Evolutionary conservation across 2,113 vertebrate species (phyloP).

Genomic region (Herpetotheres cachinnans): DNA sequence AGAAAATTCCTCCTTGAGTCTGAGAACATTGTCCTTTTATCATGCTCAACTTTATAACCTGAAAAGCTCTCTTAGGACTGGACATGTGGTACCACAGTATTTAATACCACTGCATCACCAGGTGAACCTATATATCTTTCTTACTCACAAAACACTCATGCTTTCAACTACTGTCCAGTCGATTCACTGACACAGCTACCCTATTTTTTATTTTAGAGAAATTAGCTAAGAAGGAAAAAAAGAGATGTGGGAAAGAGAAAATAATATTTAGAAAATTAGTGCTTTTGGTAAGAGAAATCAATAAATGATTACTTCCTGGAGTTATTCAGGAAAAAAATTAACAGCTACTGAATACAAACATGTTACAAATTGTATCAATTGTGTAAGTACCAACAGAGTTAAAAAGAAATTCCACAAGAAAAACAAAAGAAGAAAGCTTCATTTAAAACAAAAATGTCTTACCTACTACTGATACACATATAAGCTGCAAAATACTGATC

Average conservation of each 20-base stretch:
- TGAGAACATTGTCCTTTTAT: background rate
- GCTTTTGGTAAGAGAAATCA: background rate
- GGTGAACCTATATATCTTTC: background rate
- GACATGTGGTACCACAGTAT: background rate
- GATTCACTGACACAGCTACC: background rate
- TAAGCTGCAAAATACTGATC: background rate
- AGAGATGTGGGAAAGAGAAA: background rate
- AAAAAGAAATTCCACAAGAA: background rate
- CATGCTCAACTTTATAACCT: background rate
- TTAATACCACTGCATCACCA: background rate
- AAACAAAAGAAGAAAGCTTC: background rate
- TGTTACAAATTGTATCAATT: background rate
- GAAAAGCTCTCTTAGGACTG: background rate
- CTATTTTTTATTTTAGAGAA: background rate
- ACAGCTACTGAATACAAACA: background rate
- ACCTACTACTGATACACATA: background rate
- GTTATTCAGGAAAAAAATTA: background rate
- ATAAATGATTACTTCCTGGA: background rate
- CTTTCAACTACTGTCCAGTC: background rate
- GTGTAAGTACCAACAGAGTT: background rate
- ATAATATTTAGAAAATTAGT: background rate
- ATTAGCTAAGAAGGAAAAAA: background rate
- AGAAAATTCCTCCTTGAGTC: background rate
- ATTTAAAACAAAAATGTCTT: background rate
- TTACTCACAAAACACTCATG: background rate